Base-by-base conservation (phyloP, 2,113 vertebrate genomes). In the Cyprinodon brontotheroides region DNA sequence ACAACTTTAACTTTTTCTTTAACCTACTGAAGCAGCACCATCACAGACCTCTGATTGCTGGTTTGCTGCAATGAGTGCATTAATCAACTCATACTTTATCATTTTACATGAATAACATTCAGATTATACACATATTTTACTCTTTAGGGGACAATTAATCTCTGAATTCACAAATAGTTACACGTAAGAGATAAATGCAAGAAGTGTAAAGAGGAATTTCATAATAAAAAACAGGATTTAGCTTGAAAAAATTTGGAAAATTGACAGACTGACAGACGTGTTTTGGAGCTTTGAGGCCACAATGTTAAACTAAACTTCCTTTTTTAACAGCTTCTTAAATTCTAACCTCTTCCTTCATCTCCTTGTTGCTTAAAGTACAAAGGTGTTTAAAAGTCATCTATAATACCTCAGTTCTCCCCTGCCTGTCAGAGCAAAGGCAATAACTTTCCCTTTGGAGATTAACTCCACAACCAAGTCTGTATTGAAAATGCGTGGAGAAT, bases 1-100 rank as follows among this genome's bases (percentile, higher is more conserved):
- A 89, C 89, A 89, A 91, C 86, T 84, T 89, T 64, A 78, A 85
- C 77, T 88, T 89, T 87, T 90, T 79, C 82, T 85, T 78, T 88
- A 89, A 89, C 89, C 83, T 92, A 83, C 84, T 75, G 63, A 78
- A 82, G 59, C 70, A 45, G 75, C 2, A 37, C 76, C 37, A 17
- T 45, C 65, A 40, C 75, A 75, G 67, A 70, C 43, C 61, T 67
- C 12, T 1, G 38, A 29, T 40, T 68, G 11, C 68, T 64, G 50
- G 11, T 38, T 72, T 68, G 11, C 63, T n/a, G 76, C 77, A 82
- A 75, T 39, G 50, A 75, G 61, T 70, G 83, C 71, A 76, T 72
- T 73, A 65, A 91, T 92, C 91, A 93, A 90, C 70, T 47, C 70
- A 92, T 91, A 92, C 72, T 61, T 59, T 47, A 53, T 64, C 70